phyloP scores from a whole-genome alignment of 2,113 vertebrate species.

The Rallus limicola region DNA sequence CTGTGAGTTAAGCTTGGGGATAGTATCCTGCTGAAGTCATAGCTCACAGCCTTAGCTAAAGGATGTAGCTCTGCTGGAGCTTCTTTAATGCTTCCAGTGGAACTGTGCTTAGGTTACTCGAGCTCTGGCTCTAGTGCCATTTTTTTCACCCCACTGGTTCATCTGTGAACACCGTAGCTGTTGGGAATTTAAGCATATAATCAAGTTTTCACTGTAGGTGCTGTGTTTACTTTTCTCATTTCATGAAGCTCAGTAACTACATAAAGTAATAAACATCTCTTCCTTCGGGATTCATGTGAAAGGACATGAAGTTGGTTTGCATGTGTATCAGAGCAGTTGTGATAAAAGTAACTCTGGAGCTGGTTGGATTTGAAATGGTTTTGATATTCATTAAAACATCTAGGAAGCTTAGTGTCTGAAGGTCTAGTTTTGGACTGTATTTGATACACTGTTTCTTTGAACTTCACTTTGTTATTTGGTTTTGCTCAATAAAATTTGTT shows the following conservation, averaged over 20 bases:
- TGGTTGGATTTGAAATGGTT: not conserved
- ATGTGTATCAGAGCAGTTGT: not conserved
- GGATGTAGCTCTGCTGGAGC: not conserved
- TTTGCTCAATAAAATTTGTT: not conserved
- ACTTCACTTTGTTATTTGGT: not conserved
- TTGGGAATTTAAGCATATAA: not conserved
- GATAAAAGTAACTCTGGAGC: not conserved
- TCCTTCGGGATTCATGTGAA: not conserved
- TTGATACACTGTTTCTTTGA: not conserved
- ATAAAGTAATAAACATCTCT: not conserved
- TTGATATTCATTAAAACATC: not conserved
- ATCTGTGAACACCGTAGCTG: not conserved
- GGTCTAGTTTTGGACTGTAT: not conserved
- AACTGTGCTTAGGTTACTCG: not conserved
- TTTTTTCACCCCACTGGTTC: not conserved
- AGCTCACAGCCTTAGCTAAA: not conserved
- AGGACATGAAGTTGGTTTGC: not conserved
- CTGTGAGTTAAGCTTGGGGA: not conserved
- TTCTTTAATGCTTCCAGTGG: not conserved
- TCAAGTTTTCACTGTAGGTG: not conserved
- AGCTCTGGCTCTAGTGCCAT: not conserved
- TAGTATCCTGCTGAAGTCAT: conserved; percentile 12
- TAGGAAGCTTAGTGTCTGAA: not conserved
- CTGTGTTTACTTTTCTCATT: not conserved
- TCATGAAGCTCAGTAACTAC: not conserved